These are phyloP conservation scores for Arothron firmamentum DNA, from an alignment of 2,113 vertebrate species.

Conservation along the genomic window DNA sequence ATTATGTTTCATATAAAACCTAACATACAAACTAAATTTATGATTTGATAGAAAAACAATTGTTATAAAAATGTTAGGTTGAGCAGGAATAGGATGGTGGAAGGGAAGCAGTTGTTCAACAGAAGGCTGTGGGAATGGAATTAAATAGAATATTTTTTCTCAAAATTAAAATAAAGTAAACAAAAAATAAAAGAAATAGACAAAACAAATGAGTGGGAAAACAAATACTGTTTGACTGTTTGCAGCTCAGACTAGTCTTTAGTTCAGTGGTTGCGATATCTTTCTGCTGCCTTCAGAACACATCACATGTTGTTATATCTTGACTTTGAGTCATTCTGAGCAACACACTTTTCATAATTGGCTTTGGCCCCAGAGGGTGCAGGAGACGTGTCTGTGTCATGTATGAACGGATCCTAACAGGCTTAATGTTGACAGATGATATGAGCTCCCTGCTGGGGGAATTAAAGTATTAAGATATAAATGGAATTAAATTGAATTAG, in stretches of 20 bases:
- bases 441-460: slow-evolving; percentile 11
- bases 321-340: slow-evolving; percentile 2
- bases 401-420: slow-evolving; percentile 29
- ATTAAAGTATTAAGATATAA: slow-evolving; percentile 32
- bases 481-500: slow-evolving; percentile 20
- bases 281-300: background rate
- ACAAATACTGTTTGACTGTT: background rate
- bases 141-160: no score
- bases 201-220: no score
- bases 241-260: slow-evolving; percentile 1
- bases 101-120: no score
- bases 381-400: slow-evolving; percentile 9
- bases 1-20: no score
- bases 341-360: slow-evolving; percentile 8
- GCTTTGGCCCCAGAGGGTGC: background rate
- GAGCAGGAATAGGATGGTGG: no score
- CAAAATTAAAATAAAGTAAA: no score
- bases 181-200: no score
- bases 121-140: no score
- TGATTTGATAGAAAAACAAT: no score
- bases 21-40: no score
- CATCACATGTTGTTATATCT: slow-evolving; percentile 2
- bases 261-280: background rate
- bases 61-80: no score
- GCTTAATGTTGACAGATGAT: slow-evolving; percentile 10